Conservation (phyloP, 2,797 vertebrate species). For the Arrhamphus sclerolepis region DNA sequence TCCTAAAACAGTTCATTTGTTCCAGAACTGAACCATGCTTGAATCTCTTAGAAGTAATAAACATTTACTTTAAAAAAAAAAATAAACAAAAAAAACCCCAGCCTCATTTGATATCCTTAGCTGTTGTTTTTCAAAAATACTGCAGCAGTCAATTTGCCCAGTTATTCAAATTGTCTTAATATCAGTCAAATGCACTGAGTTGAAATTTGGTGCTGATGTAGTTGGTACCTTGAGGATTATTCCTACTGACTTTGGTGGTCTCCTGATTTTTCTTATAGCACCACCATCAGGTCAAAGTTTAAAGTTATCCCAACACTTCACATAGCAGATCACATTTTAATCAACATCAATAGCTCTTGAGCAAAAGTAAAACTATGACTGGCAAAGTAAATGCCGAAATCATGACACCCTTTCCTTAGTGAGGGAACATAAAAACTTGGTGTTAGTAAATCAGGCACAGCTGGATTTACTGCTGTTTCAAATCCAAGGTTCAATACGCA, state of each 20-base stretch:
- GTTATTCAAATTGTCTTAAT: too few species aligned
- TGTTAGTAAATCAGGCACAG: neutral
- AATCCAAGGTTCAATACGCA: neutral
- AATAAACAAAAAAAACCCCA: too few species aligned
- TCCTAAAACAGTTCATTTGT: constrained; percentile 24
- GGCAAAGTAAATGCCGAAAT: neutral
- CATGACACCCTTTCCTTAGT: neutral
- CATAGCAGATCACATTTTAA: neutral
- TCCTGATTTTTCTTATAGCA: neutral
- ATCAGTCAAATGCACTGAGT: too few species aligned
- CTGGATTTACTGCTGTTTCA: neutral
- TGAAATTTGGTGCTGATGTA: neutral
- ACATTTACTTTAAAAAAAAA: too few species aligned
- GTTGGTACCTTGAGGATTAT: neutral
- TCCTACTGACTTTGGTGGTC: neutral
- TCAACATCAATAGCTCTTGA: neutral
- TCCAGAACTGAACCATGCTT: constrained; percentile 15
- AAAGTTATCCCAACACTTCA: neutral
- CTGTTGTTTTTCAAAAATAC: constrained; percentile 1
- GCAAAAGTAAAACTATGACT: neutral
- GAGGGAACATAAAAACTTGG: neutral
- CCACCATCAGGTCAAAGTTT: too few species aligned
- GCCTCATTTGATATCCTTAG: constrained; percentile 6
- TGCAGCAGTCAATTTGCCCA: too few species aligned
- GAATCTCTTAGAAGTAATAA: neutral